Conservation (phyloP, 2,888 invertebrate species). For the Anodontia alba region DNA sequence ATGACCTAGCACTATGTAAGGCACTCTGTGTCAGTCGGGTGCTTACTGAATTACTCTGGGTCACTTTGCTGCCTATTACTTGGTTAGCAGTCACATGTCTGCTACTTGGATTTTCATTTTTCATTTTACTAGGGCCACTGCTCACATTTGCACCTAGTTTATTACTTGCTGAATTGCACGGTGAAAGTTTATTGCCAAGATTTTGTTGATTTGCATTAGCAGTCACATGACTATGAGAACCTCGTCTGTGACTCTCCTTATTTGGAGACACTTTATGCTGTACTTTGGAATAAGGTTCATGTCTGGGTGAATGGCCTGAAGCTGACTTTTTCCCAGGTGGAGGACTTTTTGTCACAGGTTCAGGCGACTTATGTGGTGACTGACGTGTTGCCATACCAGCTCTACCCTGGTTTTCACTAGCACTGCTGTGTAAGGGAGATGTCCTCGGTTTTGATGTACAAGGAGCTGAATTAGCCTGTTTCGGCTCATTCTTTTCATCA, state of each 20-base stretch:
- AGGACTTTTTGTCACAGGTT: not conserved
- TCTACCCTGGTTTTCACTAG: conserved; percentile 51
- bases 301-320: not conserved
- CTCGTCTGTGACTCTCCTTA: not conserved
- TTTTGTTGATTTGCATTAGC: not conserved
- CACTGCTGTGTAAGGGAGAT: conserved; percentile 46
- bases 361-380: conserved; percentile 52
- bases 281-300: not conserved
- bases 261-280: not conserved
- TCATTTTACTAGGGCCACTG: not conserved
- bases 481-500: conserved; percentile 16
- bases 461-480: conserved; percentile 28
- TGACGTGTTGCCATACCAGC: conserved; percentile 50
- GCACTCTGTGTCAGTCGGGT: conserved; percentile 17
- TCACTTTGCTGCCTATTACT: conserved; percentile 18
- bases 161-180: not conserved
- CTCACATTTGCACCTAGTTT: not conserved
- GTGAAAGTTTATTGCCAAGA: not conserved
- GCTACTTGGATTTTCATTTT: conserved; percentile 5
- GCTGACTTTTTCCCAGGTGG: not conserved
- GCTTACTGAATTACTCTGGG: conserved; percentile 24
- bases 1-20: not conserved
- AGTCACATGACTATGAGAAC: not conserved
- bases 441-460: conserved; percentile 26
- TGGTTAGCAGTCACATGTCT: not conserved